Percentiles rank a stretch among this genome's conserved stretches.
These are phyloP conservation scores for Melanerpes aurifrons DNA, from an alignment of 2,113 vertebrate species.

Conservation along the genomic window DNA sequence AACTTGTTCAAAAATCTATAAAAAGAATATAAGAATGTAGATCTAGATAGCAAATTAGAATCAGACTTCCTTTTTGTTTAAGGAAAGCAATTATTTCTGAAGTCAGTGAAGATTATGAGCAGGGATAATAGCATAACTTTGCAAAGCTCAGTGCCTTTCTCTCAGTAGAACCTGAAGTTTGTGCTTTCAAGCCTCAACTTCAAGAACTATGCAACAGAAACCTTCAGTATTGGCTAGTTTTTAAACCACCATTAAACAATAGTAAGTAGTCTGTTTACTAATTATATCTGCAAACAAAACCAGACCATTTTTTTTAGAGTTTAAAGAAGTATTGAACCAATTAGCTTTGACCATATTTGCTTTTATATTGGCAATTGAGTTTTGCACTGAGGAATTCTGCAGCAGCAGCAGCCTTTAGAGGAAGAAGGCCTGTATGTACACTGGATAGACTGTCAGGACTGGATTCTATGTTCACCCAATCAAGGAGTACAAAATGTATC, in stretches of 20 bases:
- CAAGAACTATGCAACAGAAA: constrained; percentile 29
- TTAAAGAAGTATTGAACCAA: neutral
- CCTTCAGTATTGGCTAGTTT: constrained; percentile 1
- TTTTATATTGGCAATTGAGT: neutral
- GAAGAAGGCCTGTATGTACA: neutral
- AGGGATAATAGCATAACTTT: constrained; percentile 81
- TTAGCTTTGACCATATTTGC: neutral
- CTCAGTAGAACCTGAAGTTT: constrained; percentile 67
- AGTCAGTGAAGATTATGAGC: constrained; percentile 75
- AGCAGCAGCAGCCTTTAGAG: neutral
- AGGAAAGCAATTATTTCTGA: constrained; percentile 79
- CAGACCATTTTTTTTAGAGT: neutral
- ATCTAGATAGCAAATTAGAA: constrained; percentile 85
- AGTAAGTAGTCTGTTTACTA: neutral
- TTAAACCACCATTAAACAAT: constrained; percentile 6
- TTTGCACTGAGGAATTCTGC: neutral
- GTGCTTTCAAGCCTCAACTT: constrained; percentile 79
- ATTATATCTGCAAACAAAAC: neutral
- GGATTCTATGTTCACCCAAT: neutral
- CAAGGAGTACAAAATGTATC: neutral
- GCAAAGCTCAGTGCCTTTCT: constrained; percentile 65
- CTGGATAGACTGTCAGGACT: neutral
- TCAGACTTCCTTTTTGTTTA: constrained; percentile 84
- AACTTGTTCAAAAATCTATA: constrained; percentile 83
- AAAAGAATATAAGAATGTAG: constrained; percentile 86